Evolutionary conservation across 2,797 vertebrate species (phyloP).

Genomic region (Rhadinocentrus ornatus): DNA sequence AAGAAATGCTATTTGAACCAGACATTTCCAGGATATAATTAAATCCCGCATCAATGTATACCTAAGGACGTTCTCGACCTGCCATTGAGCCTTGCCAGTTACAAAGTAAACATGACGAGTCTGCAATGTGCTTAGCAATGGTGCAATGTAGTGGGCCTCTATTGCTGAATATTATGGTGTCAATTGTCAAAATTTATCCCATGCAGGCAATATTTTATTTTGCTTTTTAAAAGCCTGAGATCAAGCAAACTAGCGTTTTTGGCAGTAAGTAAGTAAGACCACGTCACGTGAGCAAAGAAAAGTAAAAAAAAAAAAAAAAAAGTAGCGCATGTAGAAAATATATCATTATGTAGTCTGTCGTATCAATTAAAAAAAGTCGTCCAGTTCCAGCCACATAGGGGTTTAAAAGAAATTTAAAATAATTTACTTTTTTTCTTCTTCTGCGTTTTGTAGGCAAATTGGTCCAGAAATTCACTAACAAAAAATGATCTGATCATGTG

Average conservation of each 20-base stretch:
- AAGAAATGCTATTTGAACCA: constrained; percentile 54
- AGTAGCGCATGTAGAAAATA: background rate
- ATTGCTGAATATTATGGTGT: constrained; percentile 31
- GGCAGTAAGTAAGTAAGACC: constrained; percentile 17
- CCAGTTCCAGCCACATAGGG: too few relatives aligned
- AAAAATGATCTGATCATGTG: background rate
- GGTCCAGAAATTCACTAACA: background rate
- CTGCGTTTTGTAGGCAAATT: background rate
- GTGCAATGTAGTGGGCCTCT: constrained; percentile 17
- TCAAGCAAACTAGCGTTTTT: constrained; percentile 24
- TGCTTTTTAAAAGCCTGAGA: constrained; percentile 14
- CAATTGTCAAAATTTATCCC: constrained; percentile 49
- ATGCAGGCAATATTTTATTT: background rate
- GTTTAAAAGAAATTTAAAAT: background rate
- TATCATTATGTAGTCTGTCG: background rate
- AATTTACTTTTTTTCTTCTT: background rate
- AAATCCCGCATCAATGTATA: constrained; percentile 51
- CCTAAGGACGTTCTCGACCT: constrained; percentile 37
- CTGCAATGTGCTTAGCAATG: constrained; percentile 19
- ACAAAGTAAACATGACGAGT: constrained; percentile 20
- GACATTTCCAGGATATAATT: constrained; percentile 53
- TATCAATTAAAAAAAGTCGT: background rate
- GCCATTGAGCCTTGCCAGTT: constrained; percentile 48
- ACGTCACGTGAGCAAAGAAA: background rate
- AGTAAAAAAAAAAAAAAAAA: background rate